These are phyloP conservation scores for Hypsibius dujardini DNA, from an alignment of 1,140 invertebrate species.

Conservation along the genomic window DNA sequence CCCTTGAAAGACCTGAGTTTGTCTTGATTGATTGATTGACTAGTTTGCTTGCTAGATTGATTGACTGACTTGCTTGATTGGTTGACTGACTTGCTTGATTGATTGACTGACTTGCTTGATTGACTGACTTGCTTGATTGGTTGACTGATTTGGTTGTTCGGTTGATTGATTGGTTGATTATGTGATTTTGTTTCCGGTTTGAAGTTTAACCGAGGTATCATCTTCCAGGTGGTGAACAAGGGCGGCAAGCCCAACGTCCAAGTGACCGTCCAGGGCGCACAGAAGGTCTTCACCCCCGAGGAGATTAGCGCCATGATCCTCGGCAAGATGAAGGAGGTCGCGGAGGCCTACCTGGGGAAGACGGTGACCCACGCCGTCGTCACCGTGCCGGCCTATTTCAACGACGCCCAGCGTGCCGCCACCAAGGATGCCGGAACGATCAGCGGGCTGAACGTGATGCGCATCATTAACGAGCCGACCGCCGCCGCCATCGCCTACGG, in stretches of 20 bases:
- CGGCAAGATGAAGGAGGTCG: slow-evolving; percentile 92
- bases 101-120: too few species aligned
- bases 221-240: slow-evolving; percentile 62
- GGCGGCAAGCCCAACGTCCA: slow-evolving; percentile 64
- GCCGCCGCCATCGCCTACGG: slow-evolving; percentile 99
- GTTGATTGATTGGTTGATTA: too few species aligned
- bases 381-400: slow-evolving; percentile 97
- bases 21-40: too few species aligned
- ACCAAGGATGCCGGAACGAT: slow-evolving; percentile 61
- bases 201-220: too few species aligned
- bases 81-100: too few species aligned
- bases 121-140: too few species aligned
- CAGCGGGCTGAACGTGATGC: slow-evolving; percentile 86
- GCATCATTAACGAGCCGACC: slow-evolving; percentile 99
- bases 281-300: slow-evolving; percentile 81
- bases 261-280: slow-evolving; percentile 44
- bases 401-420: slow-evolving; percentile 89
- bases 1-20: too few species aligned
- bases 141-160: too few species aligned
- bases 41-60: too few species aligned
- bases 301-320: slow-evolving; percentile 96
- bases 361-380: slow-evolving; percentile 89
- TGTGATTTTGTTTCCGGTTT: too few species aligned
- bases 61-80: too few species aligned
- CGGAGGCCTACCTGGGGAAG: slow-evolving; percentile 89